Conservation (phyloP, 37 sponge, comb jelly and placozoan species). For the Diacarnus erythraeanus region DNA sequence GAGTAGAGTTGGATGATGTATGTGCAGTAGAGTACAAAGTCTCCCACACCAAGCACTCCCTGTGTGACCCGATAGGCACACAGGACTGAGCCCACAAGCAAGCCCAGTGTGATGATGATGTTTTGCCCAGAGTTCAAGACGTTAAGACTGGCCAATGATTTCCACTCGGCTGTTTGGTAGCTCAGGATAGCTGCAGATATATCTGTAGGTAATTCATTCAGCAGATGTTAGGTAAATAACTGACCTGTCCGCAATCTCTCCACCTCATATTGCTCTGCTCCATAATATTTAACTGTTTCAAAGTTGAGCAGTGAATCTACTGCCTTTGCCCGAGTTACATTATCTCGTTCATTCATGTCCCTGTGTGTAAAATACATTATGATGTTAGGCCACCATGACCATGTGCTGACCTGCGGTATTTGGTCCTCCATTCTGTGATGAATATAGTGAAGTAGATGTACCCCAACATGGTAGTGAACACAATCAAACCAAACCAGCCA, state of each 20-base stretch:
- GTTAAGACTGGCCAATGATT: slow-evolving; percentile 69
- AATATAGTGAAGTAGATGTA: slow-evolving; percentile 89
- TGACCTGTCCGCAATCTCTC: slow-evolving; percentile 51
- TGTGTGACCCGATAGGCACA: slow-evolving; percentile 89
- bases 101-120: slow-evolving; percentile 76
- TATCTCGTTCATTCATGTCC: slow-evolving; percentile 92
- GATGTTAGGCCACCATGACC: not conserved
- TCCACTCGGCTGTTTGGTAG: slow-evolving; percentile 85
- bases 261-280: slow-evolving; percentile 91
- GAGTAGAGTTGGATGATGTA: slow-evolving; percentile 96
- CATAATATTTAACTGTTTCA: slow-evolving; percentile 99
- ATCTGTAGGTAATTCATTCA: not conserved
- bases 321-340: slow-evolving; percentile 77
- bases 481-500: slow-evolving; percentile 96
- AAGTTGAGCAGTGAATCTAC: slow-evolving; percentile 98
- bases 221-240: not conserved
- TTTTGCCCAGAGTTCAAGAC: slow-evolving; percentile 85
- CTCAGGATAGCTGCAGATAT: slow-evolving; percentile 42
- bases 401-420: slow-evolving; percentile 46
- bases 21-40: slow-evolving; percentile 95
- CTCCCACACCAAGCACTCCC: slow-evolving; percentile 85
- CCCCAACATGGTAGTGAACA: slow-evolving; percentile 87
- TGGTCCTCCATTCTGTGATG: slow-evolving; percentile 97
- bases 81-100: slow-evolving; percentile 82
- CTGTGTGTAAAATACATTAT: slow-evolving; percentile 14